Conservation (phyloP, 2,888 invertebrate genomes). For the Synanthedon andrenaeformis region DNA sequence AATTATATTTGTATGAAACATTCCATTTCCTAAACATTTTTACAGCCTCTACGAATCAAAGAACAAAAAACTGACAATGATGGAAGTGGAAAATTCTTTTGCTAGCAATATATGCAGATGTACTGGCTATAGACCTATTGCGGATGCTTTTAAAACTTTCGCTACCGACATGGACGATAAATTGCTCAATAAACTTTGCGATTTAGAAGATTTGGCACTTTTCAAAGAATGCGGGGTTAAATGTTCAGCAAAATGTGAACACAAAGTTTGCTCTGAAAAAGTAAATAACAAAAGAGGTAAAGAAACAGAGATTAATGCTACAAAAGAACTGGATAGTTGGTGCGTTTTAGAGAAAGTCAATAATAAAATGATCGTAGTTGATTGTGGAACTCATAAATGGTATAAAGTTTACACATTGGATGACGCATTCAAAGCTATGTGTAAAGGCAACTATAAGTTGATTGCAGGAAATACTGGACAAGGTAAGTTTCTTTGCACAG, state of each 20-base stretch:
- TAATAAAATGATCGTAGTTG: conserved; percentile 62
- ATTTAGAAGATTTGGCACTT: conserved; percentile 47
- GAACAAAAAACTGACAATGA: conserved; percentile 64
- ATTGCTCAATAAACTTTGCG: conserved; percentile 60
- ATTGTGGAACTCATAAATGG: conserved; percentile 52
- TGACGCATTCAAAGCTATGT: conserved; percentile 57
- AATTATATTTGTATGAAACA: too few species aligned
- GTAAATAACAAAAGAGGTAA: not conserved
- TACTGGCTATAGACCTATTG: conserved; percentile 82
- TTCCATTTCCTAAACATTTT: conserved; percentile 4
- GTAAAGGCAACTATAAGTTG: conserved; percentile 54
- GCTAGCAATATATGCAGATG: conserved; percentile 85
- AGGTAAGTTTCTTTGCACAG: conserved; percentile 54
- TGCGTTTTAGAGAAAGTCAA: conserved; percentile 14
- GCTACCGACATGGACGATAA: conserved; percentile 70
- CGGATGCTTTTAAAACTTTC: conserved; percentile 83
- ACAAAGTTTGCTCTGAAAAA: conserved; percentile 14
- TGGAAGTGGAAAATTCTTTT: conserved; percentile 80
- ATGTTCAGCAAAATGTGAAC: conserved; percentile 27
- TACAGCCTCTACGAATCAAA: conserved; percentile 61
- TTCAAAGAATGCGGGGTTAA: conserved; percentile 34
- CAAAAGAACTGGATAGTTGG: conserved; percentile 9
- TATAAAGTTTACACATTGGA: conserved; percentile 55
- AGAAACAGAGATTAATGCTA: not conserved
- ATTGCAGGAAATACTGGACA: conserved; percentile 80